These are phyloP conservation scores for Simalia tracyae DNA, from an alignment of 2,797 vertebrate genomes.

Conservation along the genomic window DNA sequence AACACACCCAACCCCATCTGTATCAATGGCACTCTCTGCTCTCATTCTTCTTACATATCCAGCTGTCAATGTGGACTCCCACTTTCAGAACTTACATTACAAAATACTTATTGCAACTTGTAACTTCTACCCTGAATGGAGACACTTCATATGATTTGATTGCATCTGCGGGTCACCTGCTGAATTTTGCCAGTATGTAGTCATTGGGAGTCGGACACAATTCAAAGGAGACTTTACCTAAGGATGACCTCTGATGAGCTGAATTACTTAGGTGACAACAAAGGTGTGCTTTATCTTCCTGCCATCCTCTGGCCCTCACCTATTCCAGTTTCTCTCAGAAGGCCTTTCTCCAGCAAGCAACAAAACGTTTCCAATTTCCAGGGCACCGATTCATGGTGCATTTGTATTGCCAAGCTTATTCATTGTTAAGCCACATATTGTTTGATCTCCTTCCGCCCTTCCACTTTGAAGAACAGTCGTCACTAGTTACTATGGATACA, in stretches of 20 bases:
- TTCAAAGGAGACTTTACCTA: neutral
- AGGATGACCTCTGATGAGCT: neutral
- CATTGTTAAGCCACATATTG: slow-evolving; percentile 29
- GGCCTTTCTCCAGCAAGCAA: slow-evolving; percentile 2
- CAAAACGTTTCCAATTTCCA: neutral
- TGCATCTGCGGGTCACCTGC: neutral
- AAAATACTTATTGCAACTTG: neutral
- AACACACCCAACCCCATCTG: neutral
- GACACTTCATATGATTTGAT: neutral
- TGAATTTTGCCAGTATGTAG: neutral
- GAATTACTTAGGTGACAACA: neutral
- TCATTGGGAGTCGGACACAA: neutral
- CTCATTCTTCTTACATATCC: neutral
- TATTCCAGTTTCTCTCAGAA: neutral
- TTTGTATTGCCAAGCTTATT: slow-evolving; percentile 6
- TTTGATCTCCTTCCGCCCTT: slow-evolving; percentile 36
- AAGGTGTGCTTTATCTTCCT: neutral
- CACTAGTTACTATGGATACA: slow-evolving; percentile 21
- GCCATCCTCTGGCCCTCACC: neutral
- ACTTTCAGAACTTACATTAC: neutral
- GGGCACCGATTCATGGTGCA: slow-evolving; percentile 1
- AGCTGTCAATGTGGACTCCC: neutral
- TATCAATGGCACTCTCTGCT: neutral
- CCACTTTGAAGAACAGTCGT: slow-evolving; percentile 36
- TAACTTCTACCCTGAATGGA: neutral